Conservation (phyloP, 2,888 invertebrate genomes). For the Lacanobia oleracea region DNA sequence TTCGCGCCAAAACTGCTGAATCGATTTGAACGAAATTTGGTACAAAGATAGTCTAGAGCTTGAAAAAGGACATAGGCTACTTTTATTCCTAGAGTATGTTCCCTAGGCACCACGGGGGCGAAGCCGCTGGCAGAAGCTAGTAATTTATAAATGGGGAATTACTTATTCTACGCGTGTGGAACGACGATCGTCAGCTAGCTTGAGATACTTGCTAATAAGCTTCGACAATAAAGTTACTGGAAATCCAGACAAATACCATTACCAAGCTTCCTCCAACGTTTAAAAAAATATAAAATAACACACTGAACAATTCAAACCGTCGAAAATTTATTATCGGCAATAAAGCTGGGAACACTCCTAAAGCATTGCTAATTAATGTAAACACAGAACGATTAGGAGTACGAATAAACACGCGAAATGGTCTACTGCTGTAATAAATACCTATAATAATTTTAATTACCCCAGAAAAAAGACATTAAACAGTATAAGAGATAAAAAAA, state of each 20-base stretch:
- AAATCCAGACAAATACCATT: neutral
- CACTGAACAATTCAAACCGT: constrained; percentile 72
- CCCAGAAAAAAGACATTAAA: constrained; percentile 86
- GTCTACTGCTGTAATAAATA: constrained; percentile 87
- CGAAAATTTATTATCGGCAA: constrained; percentile 86
- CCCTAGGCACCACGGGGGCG: too few species aligned
- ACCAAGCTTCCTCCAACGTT: neutral
- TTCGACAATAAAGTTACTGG: neutral
- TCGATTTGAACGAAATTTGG: too few species aligned
- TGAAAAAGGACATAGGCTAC: too few species aligned
- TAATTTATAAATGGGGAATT: too few species aligned
- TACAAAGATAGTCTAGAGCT: too few species aligned
- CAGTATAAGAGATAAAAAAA: constrained; percentile 85
- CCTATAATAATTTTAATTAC: constrained; percentile 90
- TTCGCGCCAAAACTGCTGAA: too few species aligned
- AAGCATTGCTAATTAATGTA: constrained; percentile 90
- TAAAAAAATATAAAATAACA: constrained; percentile 59
- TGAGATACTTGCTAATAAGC: neutral
- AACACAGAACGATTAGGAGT: constrained; percentile 88
- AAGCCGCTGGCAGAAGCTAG: too few species aligned
- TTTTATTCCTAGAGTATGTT: too few species aligned
- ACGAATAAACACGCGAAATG: constrained; percentile 87
- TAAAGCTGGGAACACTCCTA: constrained; percentile 86
- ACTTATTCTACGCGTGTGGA: too few species aligned
- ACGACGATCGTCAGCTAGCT: too few species aligned